These are phyloP conservation scores for Bombus balteatus DNA, from an alignment of 1,140 invertebrate genomes.

Conservation along the genomic window DNA sequence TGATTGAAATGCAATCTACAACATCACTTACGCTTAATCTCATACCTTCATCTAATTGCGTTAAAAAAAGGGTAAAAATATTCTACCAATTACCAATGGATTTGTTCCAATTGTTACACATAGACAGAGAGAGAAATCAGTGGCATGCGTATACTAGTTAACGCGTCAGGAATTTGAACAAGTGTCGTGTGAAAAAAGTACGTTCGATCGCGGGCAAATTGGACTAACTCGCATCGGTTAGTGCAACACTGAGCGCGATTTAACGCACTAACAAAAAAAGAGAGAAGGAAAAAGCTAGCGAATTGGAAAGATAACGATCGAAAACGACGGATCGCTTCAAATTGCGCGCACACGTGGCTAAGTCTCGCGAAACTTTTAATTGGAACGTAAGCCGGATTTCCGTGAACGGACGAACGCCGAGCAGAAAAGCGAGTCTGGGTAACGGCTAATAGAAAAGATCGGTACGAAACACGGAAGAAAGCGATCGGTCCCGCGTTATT, in stretches of 20 bases:
- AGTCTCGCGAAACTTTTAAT: slow-evolving; percentile 50
- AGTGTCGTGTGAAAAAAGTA: not conserved
- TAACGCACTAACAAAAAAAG: not conserved
- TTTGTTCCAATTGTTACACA: not conserved
- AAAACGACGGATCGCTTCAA: slow-evolving; percentile 36
- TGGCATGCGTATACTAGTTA: not conserved
- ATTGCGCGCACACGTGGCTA: slow-evolving; percentile 2
- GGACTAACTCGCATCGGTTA: slow-evolving; percentile 3
- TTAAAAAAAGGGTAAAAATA: not conserved
- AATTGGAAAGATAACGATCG: slow-evolving; percentile 28
- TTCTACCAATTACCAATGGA: not conserved
- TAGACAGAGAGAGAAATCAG: not conserved
- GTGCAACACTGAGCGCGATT: not conserved
- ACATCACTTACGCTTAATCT: too few species aligned
- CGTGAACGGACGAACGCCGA: not conserved
- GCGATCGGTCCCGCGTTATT: not conserved
- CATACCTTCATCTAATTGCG: not conserved
- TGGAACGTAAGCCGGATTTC: slow-evolving; percentile 37
- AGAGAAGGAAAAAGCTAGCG: not conserved
- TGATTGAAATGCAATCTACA: too few species aligned
- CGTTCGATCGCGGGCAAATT: not conserved
- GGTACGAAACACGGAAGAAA: slow-evolving; percentile 14
- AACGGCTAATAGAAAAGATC: not conserved
- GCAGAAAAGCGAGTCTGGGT: not conserved
- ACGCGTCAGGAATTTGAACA: not conserved